Base-by-base conservation (phyloP, 2,113 vertebrate genomes). In the Mastomys natalensis region DNA sequence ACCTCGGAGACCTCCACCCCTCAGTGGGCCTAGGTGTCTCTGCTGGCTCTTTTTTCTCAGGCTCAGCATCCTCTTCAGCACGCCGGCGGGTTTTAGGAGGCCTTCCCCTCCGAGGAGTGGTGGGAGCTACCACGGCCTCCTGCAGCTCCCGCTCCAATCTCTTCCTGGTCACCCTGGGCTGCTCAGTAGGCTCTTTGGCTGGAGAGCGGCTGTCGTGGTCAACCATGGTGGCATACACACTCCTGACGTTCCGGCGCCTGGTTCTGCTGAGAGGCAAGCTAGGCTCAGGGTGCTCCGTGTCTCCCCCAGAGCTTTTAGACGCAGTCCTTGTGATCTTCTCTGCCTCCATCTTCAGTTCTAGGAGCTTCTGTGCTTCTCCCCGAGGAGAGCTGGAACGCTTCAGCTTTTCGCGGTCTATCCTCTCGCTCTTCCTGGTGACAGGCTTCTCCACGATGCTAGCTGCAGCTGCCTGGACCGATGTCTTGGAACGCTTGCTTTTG, bases 381-480 rank as follows among this genome's bases (percentile, higher is more conserved):
- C 99, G 99, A 60, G 99, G 99, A 90, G 99, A 99, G 31, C 95
- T 99, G 0, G 99, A 99, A 64, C 99, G 98, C 98, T 99, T 99
- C 3, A 99, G 99, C 90, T 99, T 99, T 89, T 99, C 99, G 80
- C 98, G 98, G 98, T 99, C 99, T 96, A 99, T 99, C 62, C 99
- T 98, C 98, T 99, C 99, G 0, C 99, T 99, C 97, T 99, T 99
- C 86, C 99, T 99, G 0, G 99, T 99, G 96, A 99, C 99, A 0
- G 99, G 99, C 97, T 99, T 99, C 97, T 99, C 99, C 1, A 90
- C 72, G 1, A 98, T 60, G 0, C 92, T 98, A 45, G 97, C 95
- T 10, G 97, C 94, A 58, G 99, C 92, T 0, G 98, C 93, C 24
- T 98, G 98, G 16, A 98, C 96, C 0, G 99, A 97, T 8, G 98